Percentiles rank a stretch among this genome's conserved stretches.
These are phyloP conservation scores for Nanger granti DNA, from an alignment of 2,113 vertebrate species.

Conservation along the genomic window DNA sequence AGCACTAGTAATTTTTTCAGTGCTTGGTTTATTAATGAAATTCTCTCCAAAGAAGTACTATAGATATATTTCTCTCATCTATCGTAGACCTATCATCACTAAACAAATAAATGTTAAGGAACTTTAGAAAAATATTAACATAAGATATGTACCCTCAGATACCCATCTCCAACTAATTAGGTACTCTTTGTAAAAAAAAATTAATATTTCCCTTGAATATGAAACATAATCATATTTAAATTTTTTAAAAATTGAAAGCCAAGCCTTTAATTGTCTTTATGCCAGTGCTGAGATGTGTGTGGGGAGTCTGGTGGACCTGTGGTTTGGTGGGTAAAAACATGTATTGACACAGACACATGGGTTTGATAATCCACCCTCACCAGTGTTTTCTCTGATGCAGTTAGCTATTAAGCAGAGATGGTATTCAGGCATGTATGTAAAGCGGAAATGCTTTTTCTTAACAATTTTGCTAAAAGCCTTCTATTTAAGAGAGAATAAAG, in stretches of 20 bases:
- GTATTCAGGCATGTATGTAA: neutral
- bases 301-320: neutral
- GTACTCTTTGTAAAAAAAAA: neutral
- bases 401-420: neutral
- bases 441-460: neutral
- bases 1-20: neutral
- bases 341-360: neutral
- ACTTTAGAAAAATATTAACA: conserved; percentile 17
- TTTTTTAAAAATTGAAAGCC: neutral
- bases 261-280: neutral
- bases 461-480: neutral
- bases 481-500: conserved; percentile 6
- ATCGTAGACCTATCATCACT: neutral
- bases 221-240: neutral
- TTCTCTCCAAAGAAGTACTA: conserved; percentile 16
- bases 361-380: neutral
- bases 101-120: conserved; percentile 28
- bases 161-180: conserved; percentile 24
- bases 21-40: conserved; percentile 23
- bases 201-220: neutral
- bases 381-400: neutral
- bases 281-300: neutral
- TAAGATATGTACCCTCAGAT: neutral
- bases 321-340: neutral
- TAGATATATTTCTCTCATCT: conserved; percentile 32